Evolutionary conservation across 1,140 invertebrate species (phyloP).

Genomic region (Drosophila nikananu): DNA sequence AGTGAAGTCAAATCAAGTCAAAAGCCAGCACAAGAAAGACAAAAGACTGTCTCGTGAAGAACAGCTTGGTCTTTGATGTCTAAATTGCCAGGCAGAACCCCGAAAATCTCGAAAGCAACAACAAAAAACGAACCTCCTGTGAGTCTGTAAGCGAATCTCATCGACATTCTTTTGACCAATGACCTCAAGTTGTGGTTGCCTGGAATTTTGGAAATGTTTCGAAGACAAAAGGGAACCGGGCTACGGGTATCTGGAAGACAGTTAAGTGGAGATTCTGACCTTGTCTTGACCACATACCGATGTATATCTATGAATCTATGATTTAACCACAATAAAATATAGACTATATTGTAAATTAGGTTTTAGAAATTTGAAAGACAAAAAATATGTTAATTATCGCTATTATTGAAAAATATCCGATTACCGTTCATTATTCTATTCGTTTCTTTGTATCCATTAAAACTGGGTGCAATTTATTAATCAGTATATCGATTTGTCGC

Average conservation of each 20-base stretch:
- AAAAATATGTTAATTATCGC: neutral
- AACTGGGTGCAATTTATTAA: too few species aligned
- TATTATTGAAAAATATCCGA: neutral
- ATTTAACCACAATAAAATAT: neutral
- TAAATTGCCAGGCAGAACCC: conserved; percentile 19
- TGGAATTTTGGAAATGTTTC: conserved; percentile 16
- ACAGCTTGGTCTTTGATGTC: conserved; percentile 26
- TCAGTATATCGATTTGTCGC: too few species aligned
- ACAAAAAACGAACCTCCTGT: neutral
- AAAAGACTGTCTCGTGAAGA: conserved; percentile 27
- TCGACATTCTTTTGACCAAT: conserved; percentile 56
- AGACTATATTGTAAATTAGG: neutral
- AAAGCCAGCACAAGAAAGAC: conserved; percentile 24
- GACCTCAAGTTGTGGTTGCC: conserved; percentile 51
- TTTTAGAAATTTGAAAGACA: neutral
- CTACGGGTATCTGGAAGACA: neutral
- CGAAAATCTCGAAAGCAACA: neutral
- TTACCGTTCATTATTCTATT: too few species aligned
- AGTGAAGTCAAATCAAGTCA: conserved; percentile 42
- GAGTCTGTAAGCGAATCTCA: conserved; percentile 12
- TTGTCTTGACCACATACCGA: neutral
- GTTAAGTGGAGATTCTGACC: conserved; percentile 4
- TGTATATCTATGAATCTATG: neutral
- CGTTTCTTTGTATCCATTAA: too few species aligned
- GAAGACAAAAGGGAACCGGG: conserved; percentile 7